Percentiles rank a stretch among this genome's conserved stretches.
These are phyloP conservation scores for Caenorhabditis remanei DNA, from an alignment of 1,140 invertebrate genomes.

Conservation along the genomic window DNA sequence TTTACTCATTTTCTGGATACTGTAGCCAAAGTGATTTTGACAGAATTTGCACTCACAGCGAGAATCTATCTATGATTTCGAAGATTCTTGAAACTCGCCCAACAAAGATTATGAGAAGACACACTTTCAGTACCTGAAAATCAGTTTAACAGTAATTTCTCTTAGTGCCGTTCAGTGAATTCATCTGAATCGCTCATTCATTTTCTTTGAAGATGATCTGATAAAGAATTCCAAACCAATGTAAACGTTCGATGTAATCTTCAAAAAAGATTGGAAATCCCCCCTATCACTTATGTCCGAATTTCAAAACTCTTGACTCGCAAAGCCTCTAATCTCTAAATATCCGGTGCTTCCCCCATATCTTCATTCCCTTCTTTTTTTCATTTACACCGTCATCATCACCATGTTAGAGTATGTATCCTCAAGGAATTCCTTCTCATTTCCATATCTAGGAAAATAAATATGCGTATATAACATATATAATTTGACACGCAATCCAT, in stretches of 20 bases:
- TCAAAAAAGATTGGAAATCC: background rate
- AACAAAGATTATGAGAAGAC: too few relatives aligned
- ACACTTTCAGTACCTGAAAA: too few relatives aligned
- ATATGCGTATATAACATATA: conserved; percentile 20
- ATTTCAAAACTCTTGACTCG: background rate
- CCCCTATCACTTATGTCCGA: background rate
- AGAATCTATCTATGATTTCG: too few relatives aligned
- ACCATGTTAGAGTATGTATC: background rate
- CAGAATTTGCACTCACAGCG: too few relatives aligned
- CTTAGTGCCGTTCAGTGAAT: too few relatives aligned
- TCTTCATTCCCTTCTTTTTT: background rate
- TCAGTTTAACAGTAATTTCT: too few relatives aligned
- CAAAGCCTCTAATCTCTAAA: background rate
- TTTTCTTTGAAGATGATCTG: too few relatives aligned
- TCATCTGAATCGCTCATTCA: too few relatives aligned
- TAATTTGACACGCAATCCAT: conserved; percentile 51
- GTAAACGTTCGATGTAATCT: background rate
- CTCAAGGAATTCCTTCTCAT: background rate
- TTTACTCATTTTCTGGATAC: too few relatives aligned
- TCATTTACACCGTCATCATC: background rate
- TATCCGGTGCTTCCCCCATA: background rate
- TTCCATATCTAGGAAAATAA: background rate
- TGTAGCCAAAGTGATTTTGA: too few relatives aligned
- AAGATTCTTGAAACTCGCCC: too few relatives aligned
- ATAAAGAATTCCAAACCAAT: too few relatives aligned